A percentile compares a stretch with the other conserved stretches of the same genome.
phyloP scores from a whole-genome alignment of 2,113 vertebrate species.

The Nasalis larvatus region DNA sequence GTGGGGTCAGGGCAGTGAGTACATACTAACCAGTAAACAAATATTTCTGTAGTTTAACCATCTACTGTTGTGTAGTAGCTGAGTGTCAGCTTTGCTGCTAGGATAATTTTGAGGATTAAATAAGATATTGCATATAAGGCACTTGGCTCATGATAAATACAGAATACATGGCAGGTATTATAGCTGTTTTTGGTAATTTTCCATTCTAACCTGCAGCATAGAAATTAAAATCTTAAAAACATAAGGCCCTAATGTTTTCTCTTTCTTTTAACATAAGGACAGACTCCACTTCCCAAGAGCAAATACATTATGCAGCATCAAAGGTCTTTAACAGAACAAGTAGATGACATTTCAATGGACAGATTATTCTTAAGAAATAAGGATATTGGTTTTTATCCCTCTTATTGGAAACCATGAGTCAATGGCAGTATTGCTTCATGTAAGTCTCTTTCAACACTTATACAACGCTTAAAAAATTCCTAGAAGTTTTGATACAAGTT shows the following conservation, averaged over 20 bases:
- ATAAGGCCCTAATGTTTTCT: background rate
- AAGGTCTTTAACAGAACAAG: background rate
- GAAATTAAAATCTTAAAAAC: background rate
- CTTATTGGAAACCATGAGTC: constrained; percentile 15
- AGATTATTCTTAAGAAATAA: constrained; percentile 45
- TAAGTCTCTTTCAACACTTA: background rate
- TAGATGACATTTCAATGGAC: background rate
- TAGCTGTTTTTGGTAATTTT: background rate
- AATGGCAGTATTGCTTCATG: background rate
- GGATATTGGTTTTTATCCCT: background rate
- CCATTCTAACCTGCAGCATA: background rate
- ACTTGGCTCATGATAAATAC: background rate
- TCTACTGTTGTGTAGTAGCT: background rate
- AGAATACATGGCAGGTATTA: background rate
- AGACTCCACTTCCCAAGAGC: background rate
- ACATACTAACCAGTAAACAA: background rate
- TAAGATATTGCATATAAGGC: background rate
- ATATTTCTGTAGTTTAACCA: background rate
- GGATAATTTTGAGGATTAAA: background rate
- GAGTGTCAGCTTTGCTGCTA: background rate
- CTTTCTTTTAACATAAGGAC: background rate
- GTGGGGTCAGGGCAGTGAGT: background rate
- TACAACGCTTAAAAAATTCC: constrained; percentile 53
- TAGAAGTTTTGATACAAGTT: constrained; percentile 32
- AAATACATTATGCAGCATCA: background rate